Percentiles rank a stretch among this genome's conserved stretches.
phyloP scores from a whole-genome alignment of 2,113 vertebrate species.

The Circaetus gallicus region DNA sequence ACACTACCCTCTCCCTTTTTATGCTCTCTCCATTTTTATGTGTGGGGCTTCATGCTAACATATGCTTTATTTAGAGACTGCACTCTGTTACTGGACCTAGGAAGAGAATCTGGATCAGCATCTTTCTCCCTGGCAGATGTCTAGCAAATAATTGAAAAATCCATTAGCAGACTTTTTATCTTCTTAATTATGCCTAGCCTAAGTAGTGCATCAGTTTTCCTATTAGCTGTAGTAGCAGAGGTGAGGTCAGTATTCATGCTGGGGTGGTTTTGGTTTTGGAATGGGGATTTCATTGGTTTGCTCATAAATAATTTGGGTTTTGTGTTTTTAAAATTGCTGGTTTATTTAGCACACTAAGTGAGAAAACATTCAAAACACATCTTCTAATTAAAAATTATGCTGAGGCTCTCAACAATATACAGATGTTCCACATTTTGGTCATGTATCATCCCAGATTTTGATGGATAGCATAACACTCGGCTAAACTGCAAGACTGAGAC shows the following conservation, averaged over 20 bases:
- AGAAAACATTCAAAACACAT: constrained; percentile 24
- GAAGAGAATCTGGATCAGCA: neutral
- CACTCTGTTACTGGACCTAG: neutral
- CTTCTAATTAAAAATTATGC: constrained; percentile 35
- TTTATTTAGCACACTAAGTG: constrained; percentile 8
- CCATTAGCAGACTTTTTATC: neutral
- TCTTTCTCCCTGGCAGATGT: neutral
- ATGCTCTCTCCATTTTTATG: neutral
- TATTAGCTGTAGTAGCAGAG: neutral
- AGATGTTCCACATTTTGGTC: constrained; percentile 33
- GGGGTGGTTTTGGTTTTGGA: constrained; percentile 1
- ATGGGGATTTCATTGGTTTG: neutral
- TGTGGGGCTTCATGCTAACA: neutral
- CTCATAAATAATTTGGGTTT: neutral
- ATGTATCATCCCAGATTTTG: neutral
- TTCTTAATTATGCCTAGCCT: neutral
- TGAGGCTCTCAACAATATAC: neutral
- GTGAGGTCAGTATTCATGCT: neutral
- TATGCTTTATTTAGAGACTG: neutral
- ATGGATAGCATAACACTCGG: neutral
- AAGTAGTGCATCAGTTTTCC: neutral
- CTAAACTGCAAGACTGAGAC: neutral
- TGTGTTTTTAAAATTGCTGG: neutral
- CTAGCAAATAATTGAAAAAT: neutral
- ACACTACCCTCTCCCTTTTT: neutral